Conservation (phyloP, 2,888 invertebrate genomes). For the Drosophila dives region DNA sequence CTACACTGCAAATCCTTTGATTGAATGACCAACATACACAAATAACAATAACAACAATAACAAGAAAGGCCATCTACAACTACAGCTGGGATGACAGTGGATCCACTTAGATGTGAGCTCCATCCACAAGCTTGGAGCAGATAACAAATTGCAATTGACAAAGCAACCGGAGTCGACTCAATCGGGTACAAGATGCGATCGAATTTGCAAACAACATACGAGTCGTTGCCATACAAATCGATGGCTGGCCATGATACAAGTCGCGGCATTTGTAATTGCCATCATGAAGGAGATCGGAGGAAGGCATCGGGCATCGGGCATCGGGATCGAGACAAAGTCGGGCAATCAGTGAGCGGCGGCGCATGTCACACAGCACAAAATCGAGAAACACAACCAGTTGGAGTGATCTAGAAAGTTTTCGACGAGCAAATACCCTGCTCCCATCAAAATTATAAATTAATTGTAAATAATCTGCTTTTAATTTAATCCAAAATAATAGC, state of each 20-base stretch:
- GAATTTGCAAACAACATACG: slow-evolving; percentile 79
- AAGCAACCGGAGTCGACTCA: slow-evolving; percentile 69
- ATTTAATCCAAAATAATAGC: neutral
- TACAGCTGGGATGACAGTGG: slow-evolving; percentile 9
- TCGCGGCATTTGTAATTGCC: slow-evolving; percentile 77
- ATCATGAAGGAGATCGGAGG: slow-evolving; percentile 22
- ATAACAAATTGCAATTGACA: slow-evolving; percentile 84
- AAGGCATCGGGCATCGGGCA: slow-evolving; percentile 16
- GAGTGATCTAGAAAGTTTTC: neutral
- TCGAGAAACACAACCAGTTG: slow-evolving; percentile 1
- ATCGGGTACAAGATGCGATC: slow-evolving; percentile 81
- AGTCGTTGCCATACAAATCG: slow-evolving; percentile 74
- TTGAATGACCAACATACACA: slow-evolving; percentile 52
- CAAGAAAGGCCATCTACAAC: slow-evolving; percentile 40
- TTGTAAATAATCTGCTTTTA: no score
- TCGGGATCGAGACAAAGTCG: slow-evolving; percentile 40
- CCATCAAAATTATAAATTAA: neutral
- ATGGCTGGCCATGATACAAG: slow-evolving; percentile 82
- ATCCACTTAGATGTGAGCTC: slow-evolving; percentile 31
- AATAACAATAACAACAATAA: slow-evolving; percentile 12
- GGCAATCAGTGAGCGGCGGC: slow-evolving; percentile 73
- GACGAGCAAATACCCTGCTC: slow-evolving; percentile 19
- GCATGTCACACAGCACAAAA: slow-evolving; percentile 69
- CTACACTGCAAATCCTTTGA: slow-evolving; percentile 51
- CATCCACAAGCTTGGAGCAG: slow-evolving; percentile 40